Percentiles rank a stretch among this genome's conserved stretches.
phyloP scores from a whole-genome alignment of 2,797 vertebrate genomes.

The Dendrocincla fuliginosa region DNA sequence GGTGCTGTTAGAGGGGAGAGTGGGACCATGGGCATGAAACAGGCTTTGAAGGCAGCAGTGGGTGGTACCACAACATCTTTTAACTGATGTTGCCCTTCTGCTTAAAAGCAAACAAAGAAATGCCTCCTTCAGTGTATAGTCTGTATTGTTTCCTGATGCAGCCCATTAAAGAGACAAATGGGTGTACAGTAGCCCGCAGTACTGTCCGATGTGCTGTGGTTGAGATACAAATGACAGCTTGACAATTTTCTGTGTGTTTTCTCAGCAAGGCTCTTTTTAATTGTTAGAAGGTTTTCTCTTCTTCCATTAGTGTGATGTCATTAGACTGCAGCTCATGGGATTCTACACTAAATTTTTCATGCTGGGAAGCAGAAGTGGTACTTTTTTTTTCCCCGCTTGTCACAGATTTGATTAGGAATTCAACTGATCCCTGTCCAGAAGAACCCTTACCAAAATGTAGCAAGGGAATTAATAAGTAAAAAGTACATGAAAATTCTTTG shows the following conservation, averaged over 20 bases:
- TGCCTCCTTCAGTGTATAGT: not conserved
- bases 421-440: slow-evolving; percentile 53
- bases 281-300: slow-evolving; percentile 47
- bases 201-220: not conserved
- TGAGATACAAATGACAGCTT: slow-evolving; percentile 26
- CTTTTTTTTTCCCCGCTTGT: rapidly evolving
- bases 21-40: rapidly evolving
- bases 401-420: slow-evolving; percentile 59
- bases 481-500: slow-evolving; percentile 11
- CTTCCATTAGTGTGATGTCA: slow-evolving; percentile 50
- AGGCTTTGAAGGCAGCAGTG: not conserved
- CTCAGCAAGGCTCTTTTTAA: slow-evolving; percentile 51
- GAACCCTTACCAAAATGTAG: not conserved
- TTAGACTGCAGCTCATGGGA: slow-evolving; percentile 17
- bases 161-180: slow-evolving; percentile 32
- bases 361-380: slow-evolving; percentile 1
- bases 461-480: slow-evolving; percentile 42
- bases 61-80: not conserved
- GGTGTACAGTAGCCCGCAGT: not conserved
- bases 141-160: not conserved
- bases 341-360: slow-evolving; percentile 55
- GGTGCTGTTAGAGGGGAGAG: not conserved
- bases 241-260: not conserved
- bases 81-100: not conserved
- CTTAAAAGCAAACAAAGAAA: slow-evolving; percentile 1